A percentile compares a stretch with the other conserved stretches of the same genome.
Conservation (phyloP, 2,888 invertebrate genomes). For the Metacarcinus magister region DNA sequence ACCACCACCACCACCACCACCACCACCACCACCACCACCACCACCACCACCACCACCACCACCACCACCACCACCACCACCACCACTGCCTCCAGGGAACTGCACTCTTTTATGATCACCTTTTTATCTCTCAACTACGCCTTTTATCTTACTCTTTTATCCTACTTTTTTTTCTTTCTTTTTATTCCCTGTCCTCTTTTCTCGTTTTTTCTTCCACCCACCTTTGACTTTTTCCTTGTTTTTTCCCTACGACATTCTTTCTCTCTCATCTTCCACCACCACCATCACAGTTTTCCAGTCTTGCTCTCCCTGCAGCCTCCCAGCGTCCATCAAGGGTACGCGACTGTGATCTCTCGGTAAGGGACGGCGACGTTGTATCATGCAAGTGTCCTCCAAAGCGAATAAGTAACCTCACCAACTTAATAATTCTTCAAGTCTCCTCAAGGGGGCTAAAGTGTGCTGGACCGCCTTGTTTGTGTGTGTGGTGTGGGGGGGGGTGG, state of each 20-base stretch:
- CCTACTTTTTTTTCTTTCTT: background rate
- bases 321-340: background rate
- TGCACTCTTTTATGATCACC: background rate
- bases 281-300: background rate
- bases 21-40: background rate
- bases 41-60: background rate
- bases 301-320: background rate
- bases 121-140: background rate
- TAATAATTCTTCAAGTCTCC: background rate
- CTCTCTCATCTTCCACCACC: background rate
- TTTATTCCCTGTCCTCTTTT: background rate
- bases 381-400: background rate
- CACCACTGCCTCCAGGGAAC: background rate
- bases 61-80: background rate
- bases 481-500: background rate
- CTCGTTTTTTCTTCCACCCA: background rate
- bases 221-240: background rate
- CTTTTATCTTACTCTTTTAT: conserved; percentile 27
- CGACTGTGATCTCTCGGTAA: background rate
- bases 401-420: conserved; percentile 6
- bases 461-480: background rate
- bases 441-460: background rate
- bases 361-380: background rate
- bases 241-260: background rate
- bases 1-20: background rate